Conservation (phyloP, 2,797 vertebrate genomes). For the Neosilurus mollespiculum region DNA sequence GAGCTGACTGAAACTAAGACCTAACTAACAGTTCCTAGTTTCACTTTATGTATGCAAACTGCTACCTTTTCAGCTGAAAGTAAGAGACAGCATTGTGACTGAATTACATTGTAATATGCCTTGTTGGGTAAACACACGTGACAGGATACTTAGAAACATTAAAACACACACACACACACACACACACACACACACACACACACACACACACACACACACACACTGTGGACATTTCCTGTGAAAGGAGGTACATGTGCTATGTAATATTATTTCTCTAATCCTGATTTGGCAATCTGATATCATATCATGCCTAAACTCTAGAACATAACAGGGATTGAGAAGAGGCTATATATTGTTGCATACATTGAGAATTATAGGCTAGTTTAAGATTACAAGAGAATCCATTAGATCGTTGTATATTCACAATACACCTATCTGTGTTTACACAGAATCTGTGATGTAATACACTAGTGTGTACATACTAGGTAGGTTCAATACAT, state of each 20-base stretch:
- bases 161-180: background rate
- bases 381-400: background rate
- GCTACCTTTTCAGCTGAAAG: background rate
- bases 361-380: too few species aligned
- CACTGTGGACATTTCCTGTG: constrained; percentile 1
- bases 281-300: background rate
- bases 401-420: background rate
- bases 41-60: background rate
- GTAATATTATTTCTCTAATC: background rate
- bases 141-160: background rate
- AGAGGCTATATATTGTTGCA: background rate
- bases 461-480: background rate
- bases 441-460: background rate
- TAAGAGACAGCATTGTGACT: background rate
- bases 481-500: too few species aligned
- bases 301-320: background rate
- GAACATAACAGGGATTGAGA: background rate
- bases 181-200: background rate
- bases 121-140: background rate
- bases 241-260: background rate
- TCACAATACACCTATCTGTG: background rate
- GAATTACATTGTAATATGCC: background rate
- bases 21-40: background rate
- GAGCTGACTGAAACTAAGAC: background rate
- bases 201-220: background rate